phyloP scores from a whole-genome alignment of 23 tunicate species.

The Clavelina lepadiformis region DNA sequence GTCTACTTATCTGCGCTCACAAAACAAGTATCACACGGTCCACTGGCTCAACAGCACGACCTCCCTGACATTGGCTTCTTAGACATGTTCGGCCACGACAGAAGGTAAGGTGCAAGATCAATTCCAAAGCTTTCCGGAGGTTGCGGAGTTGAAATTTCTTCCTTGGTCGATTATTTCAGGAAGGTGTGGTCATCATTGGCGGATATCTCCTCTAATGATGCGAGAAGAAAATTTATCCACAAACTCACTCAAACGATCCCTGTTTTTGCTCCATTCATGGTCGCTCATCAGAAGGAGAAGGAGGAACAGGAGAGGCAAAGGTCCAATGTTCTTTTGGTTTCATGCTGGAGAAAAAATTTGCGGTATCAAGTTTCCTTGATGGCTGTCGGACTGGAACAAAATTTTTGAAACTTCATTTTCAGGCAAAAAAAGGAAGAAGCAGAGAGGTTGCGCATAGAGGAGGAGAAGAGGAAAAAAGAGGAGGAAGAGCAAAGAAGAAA shows the following conservation, averaged over 20 bases:
- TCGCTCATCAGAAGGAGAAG: slow-evolving; percentile 91
- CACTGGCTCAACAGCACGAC: slow-evolving; percentile 54
- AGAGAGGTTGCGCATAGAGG: slow-evolving; percentile 10
- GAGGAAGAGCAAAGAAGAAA: slow-evolving; percentile 63
- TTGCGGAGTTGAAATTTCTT: background rate
- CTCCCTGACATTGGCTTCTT: slow-evolving; percentile 89
- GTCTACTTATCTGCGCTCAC: slow-evolving; percentile 86
- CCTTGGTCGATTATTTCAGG: slow-evolving; percentile 22
- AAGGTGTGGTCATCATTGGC: slow-evolving; percentile 75
- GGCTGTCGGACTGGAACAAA: background rate
- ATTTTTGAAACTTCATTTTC: no score
- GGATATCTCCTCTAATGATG: slow-evolving; percentile 90
- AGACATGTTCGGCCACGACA: slow-evolving; percentile 94
- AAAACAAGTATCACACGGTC: slow-evolving; percentile 96
- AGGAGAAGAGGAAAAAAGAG: slow-evolving; percentile 54
- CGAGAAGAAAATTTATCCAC: slow-evolving; percentile 65
- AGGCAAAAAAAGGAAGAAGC: slow-evolving; percentile 10
- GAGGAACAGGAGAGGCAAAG: slow-evolving; percentile 78
- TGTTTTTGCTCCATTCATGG: slow-evolving; percentile 93
- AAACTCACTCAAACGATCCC: slow-evolving; percentile 53
- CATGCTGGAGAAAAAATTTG: no score
- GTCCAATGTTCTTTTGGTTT: slow-evolving; percentile 13
- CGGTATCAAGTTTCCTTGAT: background rate
- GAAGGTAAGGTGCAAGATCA: slow-evolving; percentile 54
- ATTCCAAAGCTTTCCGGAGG: background rate